Conservation (phyloP, 2,113 vertebrate species). For the Bambusicola thoracicus region DNA sequence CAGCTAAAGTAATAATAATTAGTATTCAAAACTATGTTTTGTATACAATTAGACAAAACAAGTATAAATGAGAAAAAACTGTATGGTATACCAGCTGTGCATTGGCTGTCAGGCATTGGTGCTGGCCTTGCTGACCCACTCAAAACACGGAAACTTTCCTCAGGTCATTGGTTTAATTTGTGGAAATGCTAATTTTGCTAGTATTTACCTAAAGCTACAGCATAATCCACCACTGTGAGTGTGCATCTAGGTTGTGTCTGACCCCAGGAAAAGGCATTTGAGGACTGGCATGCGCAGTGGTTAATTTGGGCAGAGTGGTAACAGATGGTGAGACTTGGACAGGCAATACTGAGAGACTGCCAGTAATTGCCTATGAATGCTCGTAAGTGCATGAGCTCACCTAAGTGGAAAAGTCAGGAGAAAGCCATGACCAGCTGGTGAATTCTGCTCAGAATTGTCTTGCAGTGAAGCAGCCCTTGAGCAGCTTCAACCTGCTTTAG, state of each 20-base stretch:
- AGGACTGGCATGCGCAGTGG: rapidly evolving
- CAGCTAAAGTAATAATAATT: background rate
- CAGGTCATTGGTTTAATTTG: background rate
- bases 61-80: background rate
- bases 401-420: background rate
- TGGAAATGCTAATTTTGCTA: background rate
- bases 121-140: background rate
- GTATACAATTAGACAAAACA: background rate
- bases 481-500: background rate
- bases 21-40: background rate
- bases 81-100: background rate
- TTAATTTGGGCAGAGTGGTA: background rate
- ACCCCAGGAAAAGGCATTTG: background rate
- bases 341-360: background rate
- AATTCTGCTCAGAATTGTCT: background rate
- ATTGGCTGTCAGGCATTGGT: background rate
- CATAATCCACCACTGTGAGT: background rate
- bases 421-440: background rate
- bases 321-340: background rate
- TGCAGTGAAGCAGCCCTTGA: background rate
- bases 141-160: background rate
- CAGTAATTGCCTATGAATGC: background rate
- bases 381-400: background rate
- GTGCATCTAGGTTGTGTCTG: background rate
- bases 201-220: background rate